A percentile compares a stretch with the other conserved stretches of the same genome.
Conservation (phyloP, 2,113 vertebrate species). For the Anolis sagrei region DNA sequence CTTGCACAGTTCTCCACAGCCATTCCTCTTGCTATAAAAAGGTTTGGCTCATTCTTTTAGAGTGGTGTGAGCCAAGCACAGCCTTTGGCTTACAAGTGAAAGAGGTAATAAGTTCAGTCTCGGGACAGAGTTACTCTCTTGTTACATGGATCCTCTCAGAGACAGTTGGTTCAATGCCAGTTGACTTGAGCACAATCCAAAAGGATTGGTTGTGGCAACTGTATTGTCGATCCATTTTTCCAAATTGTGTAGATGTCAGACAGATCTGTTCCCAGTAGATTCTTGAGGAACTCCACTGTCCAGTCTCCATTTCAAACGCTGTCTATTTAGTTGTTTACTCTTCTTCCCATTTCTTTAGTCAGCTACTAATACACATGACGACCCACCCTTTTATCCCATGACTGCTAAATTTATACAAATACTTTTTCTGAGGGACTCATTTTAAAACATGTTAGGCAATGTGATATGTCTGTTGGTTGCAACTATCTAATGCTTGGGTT, state of each 20-base stretch:
- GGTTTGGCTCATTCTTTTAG: neutral
- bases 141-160: neutral
- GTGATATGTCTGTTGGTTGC: neutral
- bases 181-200: neutral
- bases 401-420: neutral
- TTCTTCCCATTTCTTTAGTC: neutral
- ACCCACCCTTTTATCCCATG: neutral
- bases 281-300: neutral
- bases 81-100: neutral
- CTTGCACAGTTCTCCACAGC: neutral
- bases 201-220: neutral
- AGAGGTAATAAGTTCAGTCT: neutral
- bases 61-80: no score
- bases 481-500: neutral
- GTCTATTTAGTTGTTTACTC: neutral
- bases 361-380: neutral
- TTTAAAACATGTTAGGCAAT: neutral
- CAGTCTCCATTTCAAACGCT: neutral
- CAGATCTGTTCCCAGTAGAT: neutral
- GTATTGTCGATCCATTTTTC: neutral
- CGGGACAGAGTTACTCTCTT: neutral
- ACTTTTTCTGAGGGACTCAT: neutral
- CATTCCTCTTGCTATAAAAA: no score
- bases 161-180: no score
- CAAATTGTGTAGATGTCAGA: neutral